Evolutionary conservation across 2,113 vertebrate species (phyloP).

Genomic region (Myiozetetes cayanensis): DNA sequence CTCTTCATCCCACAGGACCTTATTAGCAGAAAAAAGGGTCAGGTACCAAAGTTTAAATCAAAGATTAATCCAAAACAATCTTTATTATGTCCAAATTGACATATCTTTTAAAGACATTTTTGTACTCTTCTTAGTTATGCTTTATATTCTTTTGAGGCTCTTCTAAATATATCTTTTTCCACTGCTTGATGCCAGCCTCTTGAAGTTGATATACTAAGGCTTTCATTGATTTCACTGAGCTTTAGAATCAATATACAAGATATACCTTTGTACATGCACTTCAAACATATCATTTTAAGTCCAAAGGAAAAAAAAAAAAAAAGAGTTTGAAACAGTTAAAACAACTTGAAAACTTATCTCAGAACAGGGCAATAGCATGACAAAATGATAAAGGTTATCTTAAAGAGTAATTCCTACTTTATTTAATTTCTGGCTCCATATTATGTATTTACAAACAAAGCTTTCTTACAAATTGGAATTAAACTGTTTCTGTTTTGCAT

Average conservation of each 20-base stretch:
- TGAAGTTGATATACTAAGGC: slow-evolving; percentile 39
- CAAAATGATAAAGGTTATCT: neutral
- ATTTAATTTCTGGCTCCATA: slow-evolving; percentile 27
- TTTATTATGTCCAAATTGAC: slow-evolving; percentile 24
- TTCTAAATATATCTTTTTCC: slow-evolving; percentile 37
- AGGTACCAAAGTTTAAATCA: slow-evolving; percentile 23
- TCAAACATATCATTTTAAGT: slow-evolving; percentile 28
- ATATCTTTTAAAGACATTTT: slow-evolving; percentile 5
- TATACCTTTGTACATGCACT: slow-evolving; percentile 28
- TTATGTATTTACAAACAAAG: neutral
- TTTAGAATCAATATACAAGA: slow-evolving; percentile 57
- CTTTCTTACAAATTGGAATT: neutral
- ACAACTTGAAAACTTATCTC: neutral
- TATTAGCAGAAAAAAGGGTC: slow-evolving; percentile 33
- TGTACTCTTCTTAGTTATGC: neutral
- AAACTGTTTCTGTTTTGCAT: slow-evolving; percentile 41
- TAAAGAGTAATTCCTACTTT: neutral
- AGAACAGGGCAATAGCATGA: neutral
- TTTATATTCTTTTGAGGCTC: slow-evolving; percentile 8
- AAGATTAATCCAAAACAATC: slow-evolving; percentile 36
- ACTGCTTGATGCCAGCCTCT: neutral
- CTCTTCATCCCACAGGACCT: slow-evolving; percentile 11
- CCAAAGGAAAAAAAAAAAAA: neutral
- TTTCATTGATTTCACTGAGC: slow-evolving; percentile 51
- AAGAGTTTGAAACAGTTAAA: slow-evolving; percentile 37